A percentile compares a stretch with the other conserved stretches of the same genome.
These are phyloP conservation scores for Iphiclides podalirius DNA, from an alignment of 2,888 invertebrate species.

Conservation along the genomic window DNA sequence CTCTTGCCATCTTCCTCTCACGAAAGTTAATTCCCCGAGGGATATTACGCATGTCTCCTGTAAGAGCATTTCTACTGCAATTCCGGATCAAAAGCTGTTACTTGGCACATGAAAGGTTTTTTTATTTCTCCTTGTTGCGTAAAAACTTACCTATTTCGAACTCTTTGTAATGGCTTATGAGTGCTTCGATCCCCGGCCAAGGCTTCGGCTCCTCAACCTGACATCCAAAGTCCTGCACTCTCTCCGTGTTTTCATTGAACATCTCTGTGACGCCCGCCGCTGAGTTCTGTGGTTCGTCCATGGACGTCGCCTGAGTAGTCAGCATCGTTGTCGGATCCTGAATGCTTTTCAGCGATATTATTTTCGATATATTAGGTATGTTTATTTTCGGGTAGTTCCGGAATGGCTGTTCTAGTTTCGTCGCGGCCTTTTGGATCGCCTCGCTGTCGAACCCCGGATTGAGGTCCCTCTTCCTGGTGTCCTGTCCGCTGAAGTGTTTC, in stretches of 20 bases:
- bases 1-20: no score
- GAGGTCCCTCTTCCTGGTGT: constrained; percentile 55
- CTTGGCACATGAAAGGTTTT: no score
- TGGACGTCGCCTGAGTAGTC: constrained; percentile 59
- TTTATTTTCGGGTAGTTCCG: constrained; percentile 53
- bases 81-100: no score
- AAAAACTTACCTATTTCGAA: constrained; percentile 76
- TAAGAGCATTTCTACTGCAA: no score
- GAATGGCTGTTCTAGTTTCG: constrained; percentile 32
- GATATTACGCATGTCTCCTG: no score
- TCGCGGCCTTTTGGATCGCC: constrained; percentile 51
- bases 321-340: constrained; percentile 39
- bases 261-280: constrained; percentile 51
- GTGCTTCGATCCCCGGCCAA: constrained; percentile 75
- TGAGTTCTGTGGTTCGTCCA: constrained; percentile 64
- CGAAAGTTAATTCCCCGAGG: no score
- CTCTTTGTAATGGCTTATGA: constrained; percentile 74
- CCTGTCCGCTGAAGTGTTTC: constrained; percentile 61
- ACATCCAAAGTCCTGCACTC: constrained; percentile 43
- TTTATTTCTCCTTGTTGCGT: no score
- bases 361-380: constrained; percentile 65
- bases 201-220: constrained; percentile 43
- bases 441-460: constrained; percentile 68
- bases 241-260: constrained; percentile 30
- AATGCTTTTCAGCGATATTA: constrained; percentile 57